Conservation (phyloP, 2,113 vertebrate genomes). For the Plestiodon gilberti region DNA sequence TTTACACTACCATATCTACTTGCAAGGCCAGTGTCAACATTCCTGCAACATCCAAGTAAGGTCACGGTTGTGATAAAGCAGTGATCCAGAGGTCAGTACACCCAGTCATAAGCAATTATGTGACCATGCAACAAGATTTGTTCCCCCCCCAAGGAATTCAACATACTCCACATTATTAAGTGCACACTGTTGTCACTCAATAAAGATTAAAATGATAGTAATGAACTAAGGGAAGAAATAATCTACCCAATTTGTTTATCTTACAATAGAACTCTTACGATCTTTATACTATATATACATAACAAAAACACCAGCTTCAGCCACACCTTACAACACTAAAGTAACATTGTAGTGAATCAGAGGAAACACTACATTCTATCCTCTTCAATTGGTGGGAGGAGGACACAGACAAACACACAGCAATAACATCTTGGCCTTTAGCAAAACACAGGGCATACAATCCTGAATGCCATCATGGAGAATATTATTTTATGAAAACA, state of each 20-base stretch:
- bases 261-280: neutral
- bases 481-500: conserved; percentile 5
- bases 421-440: neutral
- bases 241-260: neutral
- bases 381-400: conserved; percentile 5
- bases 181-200: neutral
- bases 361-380: conserved; percentile 51
- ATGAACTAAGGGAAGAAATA: neutral
- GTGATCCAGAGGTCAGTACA: neutral
- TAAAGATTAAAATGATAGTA: neutral
- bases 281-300: conserved; percentile 21
- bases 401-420: neutral
- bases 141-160: too few relatives aligned
- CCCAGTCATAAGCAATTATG: neutral
- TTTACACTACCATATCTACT: neutral
- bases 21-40: neutral
- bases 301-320: neutral
- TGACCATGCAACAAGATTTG: neutral
- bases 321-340: neutral
- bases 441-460: conserved; percentile 17
- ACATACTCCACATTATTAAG: neutral
- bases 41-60: neutral
- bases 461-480: neutral
- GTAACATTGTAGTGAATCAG: conserved; percentile 33
- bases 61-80: conserved; percentile 3